Evolutionary conservation across 2,113 vertebrate genomes (phyloP).

Genomic region (Lagenorhynchus albirostris): DNA sequence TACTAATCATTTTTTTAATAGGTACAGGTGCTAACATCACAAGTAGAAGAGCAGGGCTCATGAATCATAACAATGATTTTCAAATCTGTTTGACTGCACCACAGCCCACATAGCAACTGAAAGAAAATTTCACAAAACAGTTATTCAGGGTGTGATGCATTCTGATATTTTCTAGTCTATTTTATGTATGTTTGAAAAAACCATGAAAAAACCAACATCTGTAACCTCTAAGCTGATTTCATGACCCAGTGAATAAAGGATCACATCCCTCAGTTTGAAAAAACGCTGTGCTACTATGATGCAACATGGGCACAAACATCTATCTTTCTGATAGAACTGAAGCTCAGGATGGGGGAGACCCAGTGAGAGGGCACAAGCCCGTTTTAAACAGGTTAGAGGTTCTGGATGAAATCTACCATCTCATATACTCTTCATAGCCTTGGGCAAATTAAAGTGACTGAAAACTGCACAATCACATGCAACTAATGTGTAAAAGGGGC

Average conservation of each 20-base stretch:
- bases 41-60: neutral
- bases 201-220: neutral
- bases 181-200: neutral
- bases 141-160: neutral
- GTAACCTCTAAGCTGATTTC: neutral
- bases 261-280: neutral
- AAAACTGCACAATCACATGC: neutral
- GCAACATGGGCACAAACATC: fast-evolving
- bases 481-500: neutral
- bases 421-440: neutral
- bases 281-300: no score
- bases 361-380: neutral
- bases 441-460: neutral
- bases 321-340: neutral
- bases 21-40: neutral
- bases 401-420: neutral
- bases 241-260: neutral
- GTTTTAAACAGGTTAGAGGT: neutral
- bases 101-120: neutral
- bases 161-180: neutral
- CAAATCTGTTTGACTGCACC: neutral
- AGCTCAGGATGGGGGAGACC: neutral
- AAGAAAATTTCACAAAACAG: neutral
- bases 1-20: neutral
- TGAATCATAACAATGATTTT: fast-evolving